Evolutionary conservation across 2,888 invertebrate genomes (phyloP).

Genomic region (Ochropleura plecta): DNA sequence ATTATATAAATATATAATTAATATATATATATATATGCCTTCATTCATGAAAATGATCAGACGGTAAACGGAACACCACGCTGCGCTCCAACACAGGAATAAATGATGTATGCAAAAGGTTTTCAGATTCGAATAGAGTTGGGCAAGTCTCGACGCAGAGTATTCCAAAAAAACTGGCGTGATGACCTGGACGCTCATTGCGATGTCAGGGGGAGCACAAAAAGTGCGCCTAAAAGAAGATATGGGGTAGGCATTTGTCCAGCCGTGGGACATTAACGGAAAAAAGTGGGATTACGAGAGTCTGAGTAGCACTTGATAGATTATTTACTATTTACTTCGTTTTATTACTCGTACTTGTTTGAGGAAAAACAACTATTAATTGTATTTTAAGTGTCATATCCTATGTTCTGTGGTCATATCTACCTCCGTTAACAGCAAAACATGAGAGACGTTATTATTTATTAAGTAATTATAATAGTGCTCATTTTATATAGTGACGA

Average conservation of each 20-base stretch:
- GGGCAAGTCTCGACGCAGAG: background rate
- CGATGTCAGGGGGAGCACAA: background rate
- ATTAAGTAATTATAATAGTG: background rate
- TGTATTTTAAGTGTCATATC: background rate
- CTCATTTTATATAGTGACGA: background rate
- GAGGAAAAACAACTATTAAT: background rate
- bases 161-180: background rate
- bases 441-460: background rate
- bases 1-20: background rate
- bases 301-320: background rate
- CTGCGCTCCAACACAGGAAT: background rate
- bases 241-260: background rate
- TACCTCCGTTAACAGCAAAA: background rate
- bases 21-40: background rate
- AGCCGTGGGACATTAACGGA: background rate
- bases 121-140: background rate
- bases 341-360: background rate
- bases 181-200: background rate
- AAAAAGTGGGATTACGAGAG: background rate
- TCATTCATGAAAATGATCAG: background rate
- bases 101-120: background rate
- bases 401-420: no score
- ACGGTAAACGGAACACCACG: background rate
- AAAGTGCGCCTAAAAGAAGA: background rate
- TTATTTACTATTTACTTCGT: background rate